phyloP scores from a whole-genome alignment of 2,888 invertebrate genomes.

The Caenorhabditis sulstoni region DNA sequence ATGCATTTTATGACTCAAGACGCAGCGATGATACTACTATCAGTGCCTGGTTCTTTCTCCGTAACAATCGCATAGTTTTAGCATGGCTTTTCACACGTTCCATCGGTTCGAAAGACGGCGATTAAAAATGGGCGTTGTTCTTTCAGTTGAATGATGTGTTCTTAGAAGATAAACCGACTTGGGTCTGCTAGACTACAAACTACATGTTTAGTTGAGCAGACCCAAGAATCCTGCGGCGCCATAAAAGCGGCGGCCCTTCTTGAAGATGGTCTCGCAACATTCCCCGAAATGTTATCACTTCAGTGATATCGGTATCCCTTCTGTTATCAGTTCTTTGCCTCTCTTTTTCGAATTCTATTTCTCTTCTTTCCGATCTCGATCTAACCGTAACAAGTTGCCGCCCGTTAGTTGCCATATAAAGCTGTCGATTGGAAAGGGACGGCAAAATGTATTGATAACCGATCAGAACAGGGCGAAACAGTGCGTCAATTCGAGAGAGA shows the following conservation, averaged over 20 bases:
- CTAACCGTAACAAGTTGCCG: conserved; percentile 12
- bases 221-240: too few species aligned
- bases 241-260: too few species aligned
- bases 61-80: not conserved
- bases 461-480: conserved; percentile 22
- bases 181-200: too few species aligned
- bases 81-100: conserved; percentile 12
- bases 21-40: too few species aligned
- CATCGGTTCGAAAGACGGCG: not conserved
- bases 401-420: conserved; percentile 33
- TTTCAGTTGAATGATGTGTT: too few species aligned
- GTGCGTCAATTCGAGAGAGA: not conserved
- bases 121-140: too few species aligned
- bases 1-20: too few species aligned
- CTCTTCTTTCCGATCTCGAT: not conserved
- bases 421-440: conserved; percentile 8
- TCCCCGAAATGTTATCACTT: not conserved
- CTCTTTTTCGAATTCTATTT: not conserved
- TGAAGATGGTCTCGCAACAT: not conserved
- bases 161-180: too few species aligned
- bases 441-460: conserved; percentile 28
- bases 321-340: too few species aligned
- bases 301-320: not conserved
- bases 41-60: not conserved
- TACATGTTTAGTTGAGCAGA: too few species aligned